Percentiles rank a stretch among this genome's conserved stretches.
These are phyloP conservation scores for Siderastrea siderea DNA, from an alignment of 92 coral and sea anemone genomes.

Conservation along the genomic window DNA sequence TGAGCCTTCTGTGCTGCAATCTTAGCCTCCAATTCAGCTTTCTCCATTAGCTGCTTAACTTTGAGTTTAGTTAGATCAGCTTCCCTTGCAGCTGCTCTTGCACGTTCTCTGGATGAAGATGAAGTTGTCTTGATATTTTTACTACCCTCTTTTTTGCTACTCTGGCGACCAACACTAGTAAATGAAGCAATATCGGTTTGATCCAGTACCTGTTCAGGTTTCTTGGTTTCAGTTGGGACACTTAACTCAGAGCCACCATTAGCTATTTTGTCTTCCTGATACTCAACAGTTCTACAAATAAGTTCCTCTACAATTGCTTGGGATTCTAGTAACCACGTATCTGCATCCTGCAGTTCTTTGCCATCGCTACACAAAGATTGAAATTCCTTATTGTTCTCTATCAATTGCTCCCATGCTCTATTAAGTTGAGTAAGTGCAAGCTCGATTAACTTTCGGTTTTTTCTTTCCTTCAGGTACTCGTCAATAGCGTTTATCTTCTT, in stretches of 20 bases:
- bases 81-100: conserved; percentile 28
- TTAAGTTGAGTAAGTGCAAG: neutral
- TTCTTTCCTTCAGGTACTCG: neutral
- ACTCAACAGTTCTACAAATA: too few species aligned
- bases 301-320: neutral
- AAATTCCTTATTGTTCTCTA: too few species aligned
- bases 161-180: neutral
- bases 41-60: conserved; percentile 17
- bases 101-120: neutral
- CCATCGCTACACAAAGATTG: too few species aligned
- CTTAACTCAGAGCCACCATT: neutral
- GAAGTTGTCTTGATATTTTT: neutral
- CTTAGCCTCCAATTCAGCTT: neutral
- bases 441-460: neutral
- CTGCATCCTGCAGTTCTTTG: too few species aligned
- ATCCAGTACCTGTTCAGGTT: neutral
- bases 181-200: neutral
- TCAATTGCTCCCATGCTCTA: neutral
- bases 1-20: too few species aligned
- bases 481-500: neutral
- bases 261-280: neutral
- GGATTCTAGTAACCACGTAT: neutral
- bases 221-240: neutral
- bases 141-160: neutral
- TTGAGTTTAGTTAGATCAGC: conserved; percentile 12